Conservation (phyloP, 2,888 invertebrate genomes). For the Chrysotoxum bicinctum region DNA sequence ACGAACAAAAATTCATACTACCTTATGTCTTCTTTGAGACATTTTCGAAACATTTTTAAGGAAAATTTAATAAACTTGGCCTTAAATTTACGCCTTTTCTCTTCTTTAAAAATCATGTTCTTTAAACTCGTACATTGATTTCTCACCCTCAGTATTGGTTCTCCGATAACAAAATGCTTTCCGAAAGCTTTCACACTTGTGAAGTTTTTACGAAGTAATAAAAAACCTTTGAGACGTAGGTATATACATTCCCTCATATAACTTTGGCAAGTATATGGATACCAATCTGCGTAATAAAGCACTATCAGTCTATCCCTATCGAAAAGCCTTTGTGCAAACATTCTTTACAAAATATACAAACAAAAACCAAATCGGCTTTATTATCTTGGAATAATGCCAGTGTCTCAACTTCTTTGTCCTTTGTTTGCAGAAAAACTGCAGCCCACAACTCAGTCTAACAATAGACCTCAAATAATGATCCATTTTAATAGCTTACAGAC, state of each 20-base stretch:
- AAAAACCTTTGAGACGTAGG: not conserved
- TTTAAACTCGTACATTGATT: not conserved
- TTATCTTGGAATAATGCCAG: not conserved
- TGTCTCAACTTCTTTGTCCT: not conserved
- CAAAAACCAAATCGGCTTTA: not conserved
- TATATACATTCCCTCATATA: not conserved
- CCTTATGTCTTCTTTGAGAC: too few species aligned
- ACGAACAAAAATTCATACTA: too few species aligned
- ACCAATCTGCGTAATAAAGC: not conserved
- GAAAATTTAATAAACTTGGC: too few species aligned
- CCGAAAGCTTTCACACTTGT: not conserved
- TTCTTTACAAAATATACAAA: not conserved
- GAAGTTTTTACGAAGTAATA: not conserved
- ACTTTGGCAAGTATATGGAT: not conserved
- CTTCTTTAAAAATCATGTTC: too few species aligned
- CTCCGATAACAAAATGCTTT: not conserved
- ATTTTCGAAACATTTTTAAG: too few species aligned
- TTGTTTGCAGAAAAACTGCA: slow-evolving; percentile 2
- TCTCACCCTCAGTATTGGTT: not conserved
- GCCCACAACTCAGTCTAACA: not conserved
- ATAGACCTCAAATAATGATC: not conserved
- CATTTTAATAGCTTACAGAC: slow-evolving; percentile 5
- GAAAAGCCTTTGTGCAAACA: not conserved
- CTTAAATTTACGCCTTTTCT: too few species aligned
- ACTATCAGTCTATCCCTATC: not conserved